Conservation (phyloP, 1,140 invertebrate species). For the Elysia chlorotica region DNA sequence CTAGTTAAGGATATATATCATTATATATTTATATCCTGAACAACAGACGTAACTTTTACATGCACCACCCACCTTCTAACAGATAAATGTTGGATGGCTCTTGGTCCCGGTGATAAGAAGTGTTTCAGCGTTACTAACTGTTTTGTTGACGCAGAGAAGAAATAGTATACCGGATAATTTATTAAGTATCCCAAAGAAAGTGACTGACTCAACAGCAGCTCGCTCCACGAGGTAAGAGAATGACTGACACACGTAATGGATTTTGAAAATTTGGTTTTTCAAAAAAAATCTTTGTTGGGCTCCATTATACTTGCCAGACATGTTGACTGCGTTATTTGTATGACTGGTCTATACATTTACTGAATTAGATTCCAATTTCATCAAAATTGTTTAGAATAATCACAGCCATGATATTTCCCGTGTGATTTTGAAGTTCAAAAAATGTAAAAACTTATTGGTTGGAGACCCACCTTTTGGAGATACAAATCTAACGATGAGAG, state of each 20-base stretch:
- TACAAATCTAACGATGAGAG: neutral
- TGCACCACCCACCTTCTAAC: too few relatives aligned
- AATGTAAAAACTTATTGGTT: neutral
- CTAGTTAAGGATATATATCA: too few relatives aligned
- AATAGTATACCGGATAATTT: too few relatives aligned
- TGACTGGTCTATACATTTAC: neutral
- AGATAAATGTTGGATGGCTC: too few relatives aligned
- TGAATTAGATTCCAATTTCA: neutral
- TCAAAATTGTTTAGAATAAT: neutral
- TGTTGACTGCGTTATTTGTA: neutral
- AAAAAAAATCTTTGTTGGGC: neutral
- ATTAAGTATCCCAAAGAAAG: too few relatives aligned
- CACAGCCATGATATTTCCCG: neutral
- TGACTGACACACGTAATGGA: neutral
- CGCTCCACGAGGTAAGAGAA: too few relatives aligned
- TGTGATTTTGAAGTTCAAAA: neutral
- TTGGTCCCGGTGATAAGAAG: too few relatives aligned
- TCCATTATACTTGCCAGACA: neutral
- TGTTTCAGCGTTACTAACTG: too few relatives aligned
- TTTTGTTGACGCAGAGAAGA: too few relatives aligned
- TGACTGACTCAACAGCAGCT: too few relatives aligned
- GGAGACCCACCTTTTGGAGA: neutral
- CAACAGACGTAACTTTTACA: too few relatives aligned
- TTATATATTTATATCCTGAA: too few relatives aligned
- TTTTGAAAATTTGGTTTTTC: neutral